Conservation (phyloP, 2,113 vertebrate species). For the Cottus gobio region DNA sequence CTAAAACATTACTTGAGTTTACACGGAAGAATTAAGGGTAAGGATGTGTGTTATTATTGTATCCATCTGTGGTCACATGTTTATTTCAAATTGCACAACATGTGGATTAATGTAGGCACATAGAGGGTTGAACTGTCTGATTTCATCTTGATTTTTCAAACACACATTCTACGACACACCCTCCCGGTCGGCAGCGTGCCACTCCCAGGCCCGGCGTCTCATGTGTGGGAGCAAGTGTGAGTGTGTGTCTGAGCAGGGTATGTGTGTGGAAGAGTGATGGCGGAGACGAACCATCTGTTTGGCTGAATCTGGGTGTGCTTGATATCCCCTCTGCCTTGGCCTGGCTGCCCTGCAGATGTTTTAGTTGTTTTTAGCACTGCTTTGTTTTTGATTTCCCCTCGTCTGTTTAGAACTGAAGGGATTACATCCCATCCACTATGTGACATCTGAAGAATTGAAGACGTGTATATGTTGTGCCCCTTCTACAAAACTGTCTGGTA, state of each 20-base stretch:
- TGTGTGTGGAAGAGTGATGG: conserved; percentile 71
- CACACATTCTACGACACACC: conserved; percentile 4
- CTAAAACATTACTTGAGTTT: conserved; percentile 10
- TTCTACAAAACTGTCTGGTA: conserved; percentile 45
- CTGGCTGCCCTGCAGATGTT: conserved; percentile 74
- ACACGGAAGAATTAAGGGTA: background rate
- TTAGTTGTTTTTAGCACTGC: conserved; percentile 73
- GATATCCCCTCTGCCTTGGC: conserved; percentile 44
- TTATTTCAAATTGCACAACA: background rate
- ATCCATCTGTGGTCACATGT: background rate
- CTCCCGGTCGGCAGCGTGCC: conserved; percentile 26
- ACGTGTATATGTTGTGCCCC: conserved; percentile 1
- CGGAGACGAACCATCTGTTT: conserved; percentile 79
- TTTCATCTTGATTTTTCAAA: conserved; percentile 29
- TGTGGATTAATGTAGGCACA: background rate
- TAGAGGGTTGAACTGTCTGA: background rate
- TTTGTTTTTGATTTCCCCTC: conserved; percentile 75
- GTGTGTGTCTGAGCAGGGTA: conserved; percentile 43
- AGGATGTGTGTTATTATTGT: background rate
- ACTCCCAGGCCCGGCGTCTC: conserved; percentile 33
- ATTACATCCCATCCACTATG: conserved; percentile 63
- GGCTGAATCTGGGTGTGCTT: conserved; percentile 57
- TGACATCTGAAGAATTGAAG: conserved; percentile 66
- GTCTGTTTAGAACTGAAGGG: conserved; percentile 72
- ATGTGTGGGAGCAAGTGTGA: conserved; percentile 31